Evolutionary conservation across 2,113 vertebrate genomes (phyloP), one percentile per base, ranked within the genome.

Genomic region (Onychostoma macrolepis): DNA sequence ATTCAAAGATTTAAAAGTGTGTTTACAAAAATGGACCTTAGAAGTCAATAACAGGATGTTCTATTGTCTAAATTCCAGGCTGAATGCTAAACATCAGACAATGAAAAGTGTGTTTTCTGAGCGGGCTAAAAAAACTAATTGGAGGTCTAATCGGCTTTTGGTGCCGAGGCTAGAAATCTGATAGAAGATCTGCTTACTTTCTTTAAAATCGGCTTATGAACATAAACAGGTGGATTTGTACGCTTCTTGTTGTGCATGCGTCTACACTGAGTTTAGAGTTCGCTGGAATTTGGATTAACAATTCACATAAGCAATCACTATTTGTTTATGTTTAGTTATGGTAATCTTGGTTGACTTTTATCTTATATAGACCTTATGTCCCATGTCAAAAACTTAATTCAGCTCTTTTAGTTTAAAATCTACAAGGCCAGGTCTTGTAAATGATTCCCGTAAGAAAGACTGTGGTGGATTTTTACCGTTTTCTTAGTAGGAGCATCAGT

Each of bases 131-230:
- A 81, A 79, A 85, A 89, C 88, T 87, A 89, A 90, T 90, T 86
- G 83, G 81, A 50, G 36, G 38, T 81, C 75, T 89, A 89, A 91
- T 90, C 58, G 8, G 89, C 88, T 91, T 93, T 91, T 90, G 61
- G 85, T 78, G 38, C 21, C 10, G 38, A 50, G 13, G 19, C 45
- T 86, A 86, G 85, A 3, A 71, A 30, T 50, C 17, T 33, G 8
- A 48, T 43, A 48, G 56, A n/a, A 81, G 75, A 90, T 85, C 87
- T 85, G 58, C 80, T 89, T 88, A 78, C 83, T 63, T 85, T 87
- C 87, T 84, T 71, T 24, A 86, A 85, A 91, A 91, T 91, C 65
- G 56, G 90, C 90, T 93, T 93, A 92, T 83, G 75, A 87, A 86
- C 87, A 91, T 30, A 90, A 90, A 89, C 81, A 69, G 79, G 67